Evolutionary conservation across 2,888 invertebrate genomes (phyloP).

Genomic region (Saturnia pavonia): DNA sequence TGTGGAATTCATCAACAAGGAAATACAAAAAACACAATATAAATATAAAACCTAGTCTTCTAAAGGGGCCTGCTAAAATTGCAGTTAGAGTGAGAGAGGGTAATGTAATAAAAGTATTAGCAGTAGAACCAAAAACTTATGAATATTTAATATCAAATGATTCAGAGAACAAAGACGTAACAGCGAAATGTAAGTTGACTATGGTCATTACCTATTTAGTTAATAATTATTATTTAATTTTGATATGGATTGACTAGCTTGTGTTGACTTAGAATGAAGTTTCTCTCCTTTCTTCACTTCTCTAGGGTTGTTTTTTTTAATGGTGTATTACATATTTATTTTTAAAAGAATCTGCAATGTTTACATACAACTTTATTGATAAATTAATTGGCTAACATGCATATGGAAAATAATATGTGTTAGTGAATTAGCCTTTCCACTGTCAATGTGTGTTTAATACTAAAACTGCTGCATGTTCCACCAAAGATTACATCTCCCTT

Average conservation of each 20-base stretch:
- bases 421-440: no score
- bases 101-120: slow-evolving; percentile 86
- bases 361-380: no score
- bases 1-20: slow-evolving; percentile 91
- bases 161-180: slow-evolving; percentile 69
- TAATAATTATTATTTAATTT: slow-evolving; percentile 7
- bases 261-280: neutral
- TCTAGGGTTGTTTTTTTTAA: neutral
- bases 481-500: no score
- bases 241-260: neutral
- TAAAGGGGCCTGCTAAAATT: slow-evolving; percentile 86
- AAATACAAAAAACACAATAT: slow-evolving; percentile 76
- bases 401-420: no score
- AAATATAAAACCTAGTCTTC: slow-evolving; percentile 53
- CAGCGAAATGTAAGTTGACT: slow-evolving; percentile 64
- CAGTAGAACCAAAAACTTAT: slow-evolving; percentile 90
- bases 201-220: neutral
- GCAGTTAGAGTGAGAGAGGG: slow-evolving; percentile 89
- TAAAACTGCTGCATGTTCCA: no score
- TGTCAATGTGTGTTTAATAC: no score
- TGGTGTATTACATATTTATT: neutral
- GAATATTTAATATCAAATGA: slow-evolving; percentile 85
- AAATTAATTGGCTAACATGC: no score
- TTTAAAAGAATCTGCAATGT: neutral
- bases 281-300: neutral